Percentiles rank a stretch among this genome's conserved stretches.
phyloP scores from a whole-genome alignment of 2,113 vertebrate species.

The Gallinago media region DNA sequence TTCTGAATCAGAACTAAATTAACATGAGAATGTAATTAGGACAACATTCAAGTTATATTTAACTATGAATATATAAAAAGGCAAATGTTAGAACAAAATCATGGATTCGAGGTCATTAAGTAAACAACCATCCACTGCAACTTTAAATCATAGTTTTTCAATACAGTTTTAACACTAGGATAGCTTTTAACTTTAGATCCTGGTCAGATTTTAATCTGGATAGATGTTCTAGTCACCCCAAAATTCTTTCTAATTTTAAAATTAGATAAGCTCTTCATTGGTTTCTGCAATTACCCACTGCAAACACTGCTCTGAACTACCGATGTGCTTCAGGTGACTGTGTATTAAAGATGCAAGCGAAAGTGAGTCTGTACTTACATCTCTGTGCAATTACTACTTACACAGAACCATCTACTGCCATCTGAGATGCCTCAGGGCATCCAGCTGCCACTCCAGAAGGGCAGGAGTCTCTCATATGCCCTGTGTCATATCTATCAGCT shows the following conservation, averaged over 20 bases:
- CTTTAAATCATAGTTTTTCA: not conserved
- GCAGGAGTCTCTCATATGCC: not conserved
- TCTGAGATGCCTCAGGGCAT: not conserved
- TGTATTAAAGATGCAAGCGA: not conserved
- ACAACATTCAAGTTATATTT: constrained; percentile 67
- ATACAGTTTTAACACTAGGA: not conserved
- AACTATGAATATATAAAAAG: constrained; percentile 61
- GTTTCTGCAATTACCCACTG: not conserved
- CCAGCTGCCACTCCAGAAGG: constrained; percentile 28
- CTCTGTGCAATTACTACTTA: not conserved
- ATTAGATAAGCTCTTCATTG: not conserved
- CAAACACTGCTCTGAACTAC: not conserved
- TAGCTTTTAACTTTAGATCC: not conserved
- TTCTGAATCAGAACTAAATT: constrained; percentile 63
- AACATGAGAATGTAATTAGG: constrained; percentile 71
- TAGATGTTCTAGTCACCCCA: not conserved
- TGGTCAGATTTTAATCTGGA: not conserved
- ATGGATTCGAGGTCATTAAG: constrained; percentile 31
- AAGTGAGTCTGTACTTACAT: not conserved
- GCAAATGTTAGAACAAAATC: constrained; percentile 37
- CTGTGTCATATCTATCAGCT: not conserved
- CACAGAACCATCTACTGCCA: not conserved
- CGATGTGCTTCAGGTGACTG: not conserved
- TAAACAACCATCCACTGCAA: not conserved
- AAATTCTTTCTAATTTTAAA: not conserved